phyloP scores from a whole-genome alignment of 2,888 invertebrate genomes.

The Theodoxus fluviatilis region DNA sequence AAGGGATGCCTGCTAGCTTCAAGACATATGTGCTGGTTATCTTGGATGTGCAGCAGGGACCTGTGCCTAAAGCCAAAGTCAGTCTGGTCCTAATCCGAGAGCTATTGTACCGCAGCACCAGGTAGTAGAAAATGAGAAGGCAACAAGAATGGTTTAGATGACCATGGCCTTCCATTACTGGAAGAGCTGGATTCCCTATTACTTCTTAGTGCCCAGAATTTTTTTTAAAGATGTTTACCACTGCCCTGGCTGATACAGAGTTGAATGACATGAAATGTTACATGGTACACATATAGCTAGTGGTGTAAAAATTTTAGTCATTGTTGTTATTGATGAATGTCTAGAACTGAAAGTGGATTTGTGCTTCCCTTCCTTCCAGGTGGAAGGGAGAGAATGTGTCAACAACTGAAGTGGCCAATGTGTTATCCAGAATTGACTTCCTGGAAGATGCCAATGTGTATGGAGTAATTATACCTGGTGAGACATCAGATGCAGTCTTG shows the following conservation, averaged over 20 bases:
- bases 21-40: no score
- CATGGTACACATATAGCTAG: background rate
- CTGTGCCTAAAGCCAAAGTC: no score
- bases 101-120: no score
- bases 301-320: background rate
- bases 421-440: constrained; percentile 43
- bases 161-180: no score
- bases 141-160: no score
- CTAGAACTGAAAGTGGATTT: no score
- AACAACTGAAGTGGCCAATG: constrained; percentile 56
- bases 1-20: no score
- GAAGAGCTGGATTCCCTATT: background rate
- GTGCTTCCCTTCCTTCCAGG: constrained; percentile 29
- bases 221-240: background rate
- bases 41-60: no score
- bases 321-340: background rate
- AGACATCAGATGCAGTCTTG: constrained; percentile 2
- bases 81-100: no score
- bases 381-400: constrained; percentile 64
- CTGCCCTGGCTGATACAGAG: background rate
- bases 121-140: no score
- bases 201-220: background rate
- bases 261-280: background rate
- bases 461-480: constrained; percentile 55
- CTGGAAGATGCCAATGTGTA: constrained; percentile 56